Evolutionary conservation across 2,797 vertebrate species (phyloP).

Genomic region (Peromyscus melanophrys): DNA sequence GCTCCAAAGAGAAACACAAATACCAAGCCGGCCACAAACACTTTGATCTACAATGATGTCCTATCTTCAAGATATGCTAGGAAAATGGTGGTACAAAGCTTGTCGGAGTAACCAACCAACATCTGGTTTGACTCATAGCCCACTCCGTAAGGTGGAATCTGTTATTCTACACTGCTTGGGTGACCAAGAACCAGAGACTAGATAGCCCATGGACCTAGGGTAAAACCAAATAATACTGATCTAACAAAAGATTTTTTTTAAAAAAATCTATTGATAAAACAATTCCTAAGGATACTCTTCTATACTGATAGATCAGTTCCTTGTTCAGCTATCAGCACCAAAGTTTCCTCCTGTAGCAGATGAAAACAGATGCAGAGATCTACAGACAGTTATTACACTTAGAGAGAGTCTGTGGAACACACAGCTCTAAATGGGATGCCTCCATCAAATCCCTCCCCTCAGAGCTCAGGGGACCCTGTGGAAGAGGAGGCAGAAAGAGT

Average conservation of each 20-base stretch:
- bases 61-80: background rate
- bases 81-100: background rate
- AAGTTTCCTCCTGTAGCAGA: background rate
- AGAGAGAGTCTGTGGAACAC: background rate
- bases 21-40: background rate
- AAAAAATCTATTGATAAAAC: background rate
- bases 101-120: background rate
- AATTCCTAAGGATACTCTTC: background rate
- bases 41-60: background rate
- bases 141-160: background rate
- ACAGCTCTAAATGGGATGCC: background rate
- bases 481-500: background rate
- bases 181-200: background rate
- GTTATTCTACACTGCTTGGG: background rate
- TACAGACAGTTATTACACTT: background rate
- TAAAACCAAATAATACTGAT: background rate
- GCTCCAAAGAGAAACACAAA: background rate
- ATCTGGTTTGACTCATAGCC: background rate
- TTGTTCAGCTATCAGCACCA: background rate
- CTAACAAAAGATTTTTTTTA: background rate
- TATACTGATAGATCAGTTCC: background rate
- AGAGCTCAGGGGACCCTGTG: background rate
- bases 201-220: too few species aligned
- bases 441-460: too few species aligned
- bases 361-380: background rate